These are phyloP conservation scores for Rutilus rutilus DNA, from an alignment of 2,113 vertebrate species.

Conservation along the genomic window DNA sequence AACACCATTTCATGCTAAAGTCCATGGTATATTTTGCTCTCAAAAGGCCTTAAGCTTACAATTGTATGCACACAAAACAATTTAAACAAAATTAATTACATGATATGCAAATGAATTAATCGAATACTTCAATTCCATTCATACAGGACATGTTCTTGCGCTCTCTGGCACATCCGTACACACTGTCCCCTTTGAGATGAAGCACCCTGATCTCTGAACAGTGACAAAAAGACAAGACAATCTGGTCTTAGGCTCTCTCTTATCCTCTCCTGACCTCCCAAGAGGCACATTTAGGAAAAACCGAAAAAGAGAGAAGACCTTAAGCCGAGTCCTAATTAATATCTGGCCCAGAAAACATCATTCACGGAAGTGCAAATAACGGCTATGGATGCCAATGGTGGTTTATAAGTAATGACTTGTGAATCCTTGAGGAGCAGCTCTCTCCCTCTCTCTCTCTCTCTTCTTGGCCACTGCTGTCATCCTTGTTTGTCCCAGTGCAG, in stretches of 20 bases:
- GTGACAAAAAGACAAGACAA: constrained; percentile 21
- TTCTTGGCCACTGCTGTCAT: background rate
- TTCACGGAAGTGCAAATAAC: constrained; percentile 34
- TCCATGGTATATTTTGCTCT: background rate
- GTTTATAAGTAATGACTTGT: constrained; percentile 51
- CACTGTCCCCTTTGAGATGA: constrained; percentile 12
- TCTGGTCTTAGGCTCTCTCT: constrained; percentile 27
- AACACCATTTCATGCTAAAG: too few relatives aligned
- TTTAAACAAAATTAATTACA: background rate
- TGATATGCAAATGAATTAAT: background rate
- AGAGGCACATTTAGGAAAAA: background rate
- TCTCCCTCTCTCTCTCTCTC: background rate
- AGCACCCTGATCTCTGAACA: background rate
- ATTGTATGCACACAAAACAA: background rate
- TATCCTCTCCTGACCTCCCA: constrained; percentile 21
- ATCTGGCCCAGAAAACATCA: constrained; percentile 42
- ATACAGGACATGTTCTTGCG: background rate
- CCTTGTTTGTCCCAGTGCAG: constrained; percentile 14
- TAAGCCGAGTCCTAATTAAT: constrained; percentile 49
- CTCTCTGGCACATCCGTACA: background rate
- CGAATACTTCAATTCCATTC: background rate
- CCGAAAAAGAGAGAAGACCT: constrained; percentile 12
- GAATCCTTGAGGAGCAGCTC: constrained; percentile 34
- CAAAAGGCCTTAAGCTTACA: background rate
- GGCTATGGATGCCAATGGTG: background rate